Conservation (phyloP, 2,888 invertebrate species). For the Drosophila borborema region DNA sequence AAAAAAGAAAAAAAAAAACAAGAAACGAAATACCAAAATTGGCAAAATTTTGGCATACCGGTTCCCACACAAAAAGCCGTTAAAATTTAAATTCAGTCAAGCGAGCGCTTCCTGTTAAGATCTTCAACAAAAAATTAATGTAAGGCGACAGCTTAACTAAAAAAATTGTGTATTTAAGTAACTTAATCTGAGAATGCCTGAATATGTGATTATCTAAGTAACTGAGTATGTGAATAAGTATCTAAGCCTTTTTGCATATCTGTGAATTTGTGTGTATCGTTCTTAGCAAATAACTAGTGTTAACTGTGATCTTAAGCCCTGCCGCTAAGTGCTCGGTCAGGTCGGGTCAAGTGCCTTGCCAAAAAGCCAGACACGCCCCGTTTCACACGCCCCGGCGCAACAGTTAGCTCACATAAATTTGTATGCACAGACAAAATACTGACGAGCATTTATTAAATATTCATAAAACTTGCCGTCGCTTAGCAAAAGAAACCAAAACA, state of each 20-base stretch:
- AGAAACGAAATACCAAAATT: slow-evolving; percentile 24
- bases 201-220: slow-evolving; percentile 11
- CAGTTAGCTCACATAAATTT: slow-evolving; percentile 46
- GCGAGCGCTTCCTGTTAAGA: slow-evolving; percentile 21
- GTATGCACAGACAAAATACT: slow-evolving; percentile 51
- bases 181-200: slow-evolving; percentile 15
- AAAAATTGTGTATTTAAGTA: slow-evolving; percentile 3
- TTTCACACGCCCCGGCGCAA: slow-evolving; percentile 49
- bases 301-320: background rate
- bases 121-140: slow-evolving; percentile 11
- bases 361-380: slow-evolving; percentile 61
- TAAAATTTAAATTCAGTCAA: slow-evolving; percentile 25
- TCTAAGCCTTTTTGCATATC: background rate
- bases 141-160: slow-evolving; percentile 9
- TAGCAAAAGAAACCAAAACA: slow-evolving; percentile 34
- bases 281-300: slow-evolving; percentile 1
- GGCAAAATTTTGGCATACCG: slow-evolving; percentile 44
- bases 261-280: background rate
- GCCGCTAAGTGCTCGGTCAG: slow-evolving; percentile 29
- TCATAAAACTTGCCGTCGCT: slow-evolving; percentile 51
- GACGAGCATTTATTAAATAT: slow-evolving; percentile 67
- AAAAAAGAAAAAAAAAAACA: slow-evolving; percentile 1
- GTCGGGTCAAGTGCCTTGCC: slow-evolving; percentile 40
- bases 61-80: slow-evolving; percentile 44
- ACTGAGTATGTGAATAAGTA: slow-evolving; percentile 5